These are phyloP conservation scores for Nudaria mundana DNA, from an alignment of 2,888 invertebrate species.

Conservation along the genomic window DNA sequence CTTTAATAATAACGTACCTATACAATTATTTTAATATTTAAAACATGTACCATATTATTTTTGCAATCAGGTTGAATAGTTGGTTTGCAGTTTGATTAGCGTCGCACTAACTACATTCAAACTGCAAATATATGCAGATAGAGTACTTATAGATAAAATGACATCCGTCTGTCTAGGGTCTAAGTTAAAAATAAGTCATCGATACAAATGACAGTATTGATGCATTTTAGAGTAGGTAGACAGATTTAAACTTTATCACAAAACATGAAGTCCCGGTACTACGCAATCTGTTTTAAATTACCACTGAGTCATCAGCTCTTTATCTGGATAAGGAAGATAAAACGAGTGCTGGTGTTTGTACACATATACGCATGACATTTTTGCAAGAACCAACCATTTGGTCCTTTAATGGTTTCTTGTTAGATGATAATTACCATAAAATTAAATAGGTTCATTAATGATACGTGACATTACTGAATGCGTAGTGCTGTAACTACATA, in stretches of 20 bases:
- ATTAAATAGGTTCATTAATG: conserved; percentile 6
- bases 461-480: conserved; percentile 7
- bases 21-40: too few relatives aligned
- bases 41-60: too few relatives aligned
- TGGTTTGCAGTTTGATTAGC: too few relatives aligned
- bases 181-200: too few relatives aligned
- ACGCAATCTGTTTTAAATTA: conserved; percentile 62
- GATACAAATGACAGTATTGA: too few relatives aligned
- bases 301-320: conserved; percentile 60
- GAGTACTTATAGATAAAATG: conserved; percentile 5
- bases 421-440: conserved; percentile 5
- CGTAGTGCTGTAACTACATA: background rate
- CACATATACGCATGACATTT: conserved; percentile 24
- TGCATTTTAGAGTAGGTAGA: too few relatives aligned
- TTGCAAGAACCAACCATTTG: conserved; percentile 25
- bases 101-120: too few relatives aligned
- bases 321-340: conserved; percentile 65
- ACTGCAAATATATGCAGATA: conserved; percentile 9
- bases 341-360: conserved; percentile 47
- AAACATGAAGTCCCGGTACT: conserved; percentile 69
- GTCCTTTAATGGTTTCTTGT: conserved; percentile 16
- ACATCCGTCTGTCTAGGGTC: too few relatives aligned
- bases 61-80: too few relatives aligned
- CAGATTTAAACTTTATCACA: conserved; percentile 61
- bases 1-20: too few relatives aligned